Conservation (phyloP, 2,797 vertebrate species). For the Prunella strophiata region DNA sequence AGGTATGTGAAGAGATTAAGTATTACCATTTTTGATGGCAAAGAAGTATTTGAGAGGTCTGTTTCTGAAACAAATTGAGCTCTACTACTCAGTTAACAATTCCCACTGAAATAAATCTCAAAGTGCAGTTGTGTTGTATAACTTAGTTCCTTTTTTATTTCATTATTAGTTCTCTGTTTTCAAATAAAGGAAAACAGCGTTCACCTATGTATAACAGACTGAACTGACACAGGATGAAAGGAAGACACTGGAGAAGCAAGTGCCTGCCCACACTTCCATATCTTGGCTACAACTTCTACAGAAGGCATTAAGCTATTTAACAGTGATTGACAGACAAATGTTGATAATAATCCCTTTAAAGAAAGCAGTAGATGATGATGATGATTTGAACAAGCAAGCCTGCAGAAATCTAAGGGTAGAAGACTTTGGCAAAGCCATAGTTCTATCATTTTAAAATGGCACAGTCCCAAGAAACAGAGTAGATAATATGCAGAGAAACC, state of each 20-base stretch:
- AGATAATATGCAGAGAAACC: neutral
- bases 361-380: neutral
- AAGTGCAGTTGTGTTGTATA: neutral
- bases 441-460: neutral
- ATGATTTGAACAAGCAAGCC: neutral
- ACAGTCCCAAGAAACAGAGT: neutral
- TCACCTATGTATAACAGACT: neutral
- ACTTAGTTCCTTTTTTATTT: neutral
- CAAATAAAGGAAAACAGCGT: neutral
- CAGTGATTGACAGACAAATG: neutral
- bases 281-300: neutral
- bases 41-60: neutral
- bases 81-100: neutral
- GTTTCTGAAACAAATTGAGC: neutral
- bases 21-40: neutral
- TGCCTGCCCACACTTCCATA: neutral
- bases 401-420: neutral
- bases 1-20: neutral
- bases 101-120: neutral
- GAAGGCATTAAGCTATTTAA: constrained; percentile 10
- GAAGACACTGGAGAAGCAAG: neutral
- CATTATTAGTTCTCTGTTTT: neutral
- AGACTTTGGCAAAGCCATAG: neutral
- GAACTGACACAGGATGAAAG: neutral
- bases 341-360: neutral